Base-by-base conservation (phyloP, 23 tunicate genomes). In the Styela clava region DNA sequence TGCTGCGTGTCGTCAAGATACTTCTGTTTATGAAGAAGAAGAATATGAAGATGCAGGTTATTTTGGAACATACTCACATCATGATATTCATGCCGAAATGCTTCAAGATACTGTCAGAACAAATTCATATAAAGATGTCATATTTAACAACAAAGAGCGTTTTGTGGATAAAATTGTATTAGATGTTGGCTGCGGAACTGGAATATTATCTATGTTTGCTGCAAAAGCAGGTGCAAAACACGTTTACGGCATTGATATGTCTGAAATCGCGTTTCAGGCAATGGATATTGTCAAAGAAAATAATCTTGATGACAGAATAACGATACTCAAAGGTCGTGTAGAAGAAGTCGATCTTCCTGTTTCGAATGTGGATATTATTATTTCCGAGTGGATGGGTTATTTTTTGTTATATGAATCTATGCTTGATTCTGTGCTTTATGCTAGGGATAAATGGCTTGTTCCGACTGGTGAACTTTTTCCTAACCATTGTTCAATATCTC, bases 381-480 rank as follows among this genome's bases (percentile, higher is more conserved):
- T 95, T 44, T 95, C 99, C 1, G 99, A 95, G 35, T 95, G 99
- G 99, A 95, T 95, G 99, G 99, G 99, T 16, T 95, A 95, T 74
- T 95, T 90, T 86, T 78, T 90, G 31, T 51, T 95, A 2, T 95
- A 95, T 73, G 99, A 95, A 52, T 86, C 95, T 0, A 95, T 95
- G 99, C 84, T 95, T 0, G 99, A 95, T 69, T 86, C 95, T 61
- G 99, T 95, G 20, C 63, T 95, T 52, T 78, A 35, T 83, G 99
- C 95, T 37, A 82, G 92, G 3, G 85, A 86, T 29, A 95, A 90
- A 68, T 86, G 91, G 91, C 61, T 95, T 27, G 32, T 24, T 27
- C 71, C 73, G 16, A 86, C 35, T 35, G 99, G 99, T 2, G 35
- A 84, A 16, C 30, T 90, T 21, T 79, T 86, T 74, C 99, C 99